phyloP scores from a whole-genome alignment of 2,888 invertebrate species.

The Notodonta ziczac region DNA sequence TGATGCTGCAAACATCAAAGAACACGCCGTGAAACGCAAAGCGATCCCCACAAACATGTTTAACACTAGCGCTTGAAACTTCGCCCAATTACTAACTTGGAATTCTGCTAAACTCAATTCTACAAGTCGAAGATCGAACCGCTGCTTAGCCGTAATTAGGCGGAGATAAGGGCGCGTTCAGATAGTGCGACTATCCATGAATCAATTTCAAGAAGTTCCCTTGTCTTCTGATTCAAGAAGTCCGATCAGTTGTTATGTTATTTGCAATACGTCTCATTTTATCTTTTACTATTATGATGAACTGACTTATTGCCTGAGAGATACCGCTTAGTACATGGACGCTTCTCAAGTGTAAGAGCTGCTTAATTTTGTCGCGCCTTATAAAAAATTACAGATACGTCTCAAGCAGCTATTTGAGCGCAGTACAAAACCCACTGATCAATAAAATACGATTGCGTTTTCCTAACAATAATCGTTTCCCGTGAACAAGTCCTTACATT shows the following conservation, averaged over 20 bases:
- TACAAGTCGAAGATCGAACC: conserved; percentile 47
- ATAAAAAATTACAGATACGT: too few species aligned
- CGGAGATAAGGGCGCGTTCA: conserved; percentile 24
- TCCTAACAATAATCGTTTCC: conserved; percentile 3
- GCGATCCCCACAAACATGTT: conserved; percentile 31
- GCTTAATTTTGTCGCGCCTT: too few species aligned
- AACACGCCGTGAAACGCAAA: conserved; percentile 32
- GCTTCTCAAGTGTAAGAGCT: too few species aligned
- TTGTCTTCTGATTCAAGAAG: too few species aligned
- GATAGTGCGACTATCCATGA: background rate
- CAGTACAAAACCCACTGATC: too few species aligned
- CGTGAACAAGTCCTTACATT: conserved; percentile 34
- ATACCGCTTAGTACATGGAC: too few species aligned
- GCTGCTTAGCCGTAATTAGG: conserved; percentile 44
- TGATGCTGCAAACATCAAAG: conserved; percentile 6
- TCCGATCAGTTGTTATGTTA: too few species aligned
- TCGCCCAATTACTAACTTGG: conserved; percentile 43
- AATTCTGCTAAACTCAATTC: conserved; percentile 45
- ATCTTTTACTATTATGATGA: too few species aligned
- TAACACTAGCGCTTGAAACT: conserved; percentile 46
- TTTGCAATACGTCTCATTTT: too few species aligned
- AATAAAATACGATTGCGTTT: background rate
- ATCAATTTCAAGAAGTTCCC: too few species aligned
- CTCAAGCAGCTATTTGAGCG: too few species aligned
- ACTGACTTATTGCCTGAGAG: too few species aligned